These are phyloP conservation scores for Neotoxoptera formosana DNA, from an alignment of 1,140 invertebrate genomes.

Conservation along the genomic window DNA sequence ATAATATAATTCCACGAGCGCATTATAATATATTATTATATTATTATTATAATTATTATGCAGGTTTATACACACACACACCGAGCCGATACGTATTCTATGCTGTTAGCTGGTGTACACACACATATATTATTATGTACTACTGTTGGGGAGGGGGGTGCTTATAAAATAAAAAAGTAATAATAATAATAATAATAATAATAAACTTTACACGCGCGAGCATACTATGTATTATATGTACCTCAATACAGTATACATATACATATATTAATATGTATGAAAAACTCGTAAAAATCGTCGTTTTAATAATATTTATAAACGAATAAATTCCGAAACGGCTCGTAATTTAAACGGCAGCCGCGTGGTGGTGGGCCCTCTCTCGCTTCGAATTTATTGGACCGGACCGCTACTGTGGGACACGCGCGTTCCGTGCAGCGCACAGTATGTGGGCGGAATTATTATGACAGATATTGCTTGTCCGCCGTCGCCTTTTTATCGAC, in stretches of 20 bases:
- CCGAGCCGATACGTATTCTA: background rate
- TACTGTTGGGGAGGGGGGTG: background rate
- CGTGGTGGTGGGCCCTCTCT: conserved; percentile 27
- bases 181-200: conserved; percentile 39
- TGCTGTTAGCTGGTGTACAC: background rate
- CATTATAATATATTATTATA: conserved; percentile 7
- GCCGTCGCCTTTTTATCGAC: conserved; percentile 50
- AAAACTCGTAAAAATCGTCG: conserved; percentile 42
- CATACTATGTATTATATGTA: background rate
- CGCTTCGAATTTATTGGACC: conserved; percentile 52
- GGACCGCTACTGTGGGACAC: conserved; percentile 53
- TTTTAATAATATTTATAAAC: conserved; percentile 56
- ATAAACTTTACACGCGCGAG: background rate
- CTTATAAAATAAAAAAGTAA: background rate
- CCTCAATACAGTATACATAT: background rate
- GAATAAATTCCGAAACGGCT: conserved; percentile 47
- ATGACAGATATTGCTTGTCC: conserved; percentile 57
- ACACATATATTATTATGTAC: background rate
- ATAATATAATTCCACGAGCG: conserved; percentile 10
- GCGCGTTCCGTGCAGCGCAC: conserved; percentile 8
- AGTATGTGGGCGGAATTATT: conserved; percentile 57
- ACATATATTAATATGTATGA: conserved; percentile 1
- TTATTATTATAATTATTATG: background rate
- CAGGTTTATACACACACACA: background rate
- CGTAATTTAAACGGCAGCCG: conserved; percentile 28